Conservation (phyloP, 2,888 invertebrate genomes). For the Trimorus sp. region DNA sequence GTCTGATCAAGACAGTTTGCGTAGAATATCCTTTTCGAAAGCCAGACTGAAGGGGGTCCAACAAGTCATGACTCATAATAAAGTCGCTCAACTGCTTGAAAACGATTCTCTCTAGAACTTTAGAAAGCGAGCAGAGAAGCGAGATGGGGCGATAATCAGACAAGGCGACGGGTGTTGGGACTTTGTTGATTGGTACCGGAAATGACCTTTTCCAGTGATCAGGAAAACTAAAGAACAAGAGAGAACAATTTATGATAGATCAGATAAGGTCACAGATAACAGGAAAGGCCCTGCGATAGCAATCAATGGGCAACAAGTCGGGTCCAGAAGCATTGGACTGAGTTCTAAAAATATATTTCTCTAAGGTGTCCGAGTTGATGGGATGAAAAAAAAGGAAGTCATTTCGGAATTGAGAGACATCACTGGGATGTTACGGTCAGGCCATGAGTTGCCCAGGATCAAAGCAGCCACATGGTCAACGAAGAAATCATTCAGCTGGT, state of each 20-base stretch:
- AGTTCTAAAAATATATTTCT: too few species aligned
- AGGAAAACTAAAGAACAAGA: not conserved
- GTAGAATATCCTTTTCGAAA: not conserved
- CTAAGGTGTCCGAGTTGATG: too few species aligned
- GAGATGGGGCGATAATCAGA: not conserved
- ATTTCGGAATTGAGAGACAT: not conserved
- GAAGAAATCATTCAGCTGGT: conserved; percentile 27
- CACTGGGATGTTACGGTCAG: not conserved
- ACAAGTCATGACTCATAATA: not conserved
- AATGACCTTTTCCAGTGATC: not conserved
- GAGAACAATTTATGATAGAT: not conserved
- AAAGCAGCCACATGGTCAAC: not conserved
- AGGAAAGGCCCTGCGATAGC: too few species aligned
- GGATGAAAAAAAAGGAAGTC: not conserved
- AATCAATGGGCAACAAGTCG: too few species aligned
- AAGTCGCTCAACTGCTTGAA: not conserved
- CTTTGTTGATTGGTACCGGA: not conserved
- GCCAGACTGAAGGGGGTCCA: not conserved
- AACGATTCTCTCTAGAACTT: not conserved
- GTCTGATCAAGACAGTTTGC: too few species aligned
- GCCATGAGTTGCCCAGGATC: not conserved
- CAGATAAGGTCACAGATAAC: too few species aligned
- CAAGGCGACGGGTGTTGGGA: not conserved
- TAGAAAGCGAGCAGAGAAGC: not conserved
- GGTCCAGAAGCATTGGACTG: not conserved